These are phyloP conservation scores for Aricia artaxerxes DNA, from an alignment of 2,888 invertebrate genomes.

Conservation along the genomic window DNA sequence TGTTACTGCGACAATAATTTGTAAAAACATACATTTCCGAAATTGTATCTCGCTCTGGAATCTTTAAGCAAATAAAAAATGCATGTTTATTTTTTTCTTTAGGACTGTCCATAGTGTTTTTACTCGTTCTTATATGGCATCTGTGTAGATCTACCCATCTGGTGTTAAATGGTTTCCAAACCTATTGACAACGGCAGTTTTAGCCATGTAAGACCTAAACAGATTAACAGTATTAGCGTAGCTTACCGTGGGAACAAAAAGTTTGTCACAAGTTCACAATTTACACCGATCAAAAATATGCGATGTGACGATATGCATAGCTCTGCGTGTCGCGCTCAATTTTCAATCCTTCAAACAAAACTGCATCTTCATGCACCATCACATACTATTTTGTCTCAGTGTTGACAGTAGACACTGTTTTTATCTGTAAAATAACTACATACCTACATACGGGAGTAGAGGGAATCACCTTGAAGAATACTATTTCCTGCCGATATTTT, in stretches of 20 bases:
- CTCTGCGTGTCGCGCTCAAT: neutral
- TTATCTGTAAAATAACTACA: no score
- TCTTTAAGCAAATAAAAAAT: slow-evolving; percentile 1
- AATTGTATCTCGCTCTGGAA: slow-evolving; percentile 14
- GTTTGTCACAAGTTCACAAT: neutral
- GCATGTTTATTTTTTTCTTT: slow-evolving; percentile 24
- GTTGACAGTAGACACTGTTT: no score
- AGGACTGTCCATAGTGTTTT: neutral
- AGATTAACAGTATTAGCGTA: neutral
- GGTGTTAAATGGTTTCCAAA: neutral
- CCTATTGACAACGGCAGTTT: neutral
- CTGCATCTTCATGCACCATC: neutral
- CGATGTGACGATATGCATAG: neutral
- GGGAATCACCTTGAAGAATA: no score
- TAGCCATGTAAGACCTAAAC: neutral
- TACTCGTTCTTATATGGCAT: slow-evolving; percentile 12
- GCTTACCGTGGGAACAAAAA: slow-evolving; percentile 12
- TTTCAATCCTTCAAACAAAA: neutral
- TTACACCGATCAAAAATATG: neutral
- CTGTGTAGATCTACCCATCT: neutral
- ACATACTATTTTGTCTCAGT: no score
- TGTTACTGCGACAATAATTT: slow-evolving; percentile 17
- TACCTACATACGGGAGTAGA: no score
- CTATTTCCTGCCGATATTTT: no score
- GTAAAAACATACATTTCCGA: slow-evolving; percentile 17